Base-by-base conservation (phyloP, 2,797 vertebrate genomes). In the Tamandua tetradactyla region DNA sequence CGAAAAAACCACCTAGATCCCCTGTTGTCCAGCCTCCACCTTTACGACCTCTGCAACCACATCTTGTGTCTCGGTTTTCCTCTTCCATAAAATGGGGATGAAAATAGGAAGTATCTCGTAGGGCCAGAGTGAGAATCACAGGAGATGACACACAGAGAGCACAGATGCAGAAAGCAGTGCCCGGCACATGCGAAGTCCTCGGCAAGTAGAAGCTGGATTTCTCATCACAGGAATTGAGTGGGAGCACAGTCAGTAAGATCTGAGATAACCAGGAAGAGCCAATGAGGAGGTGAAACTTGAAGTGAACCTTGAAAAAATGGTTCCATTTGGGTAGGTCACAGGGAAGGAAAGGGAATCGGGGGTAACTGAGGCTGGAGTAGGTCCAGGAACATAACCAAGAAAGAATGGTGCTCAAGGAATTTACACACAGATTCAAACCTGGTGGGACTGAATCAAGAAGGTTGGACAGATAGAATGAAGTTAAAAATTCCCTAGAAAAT, bases 121-220 rank as follows among this genome's bases (percentile, higher is more conserved):
- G 13, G 7, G 44, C 27, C 15, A 14, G 66, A 8, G 13, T 17
- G 57, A 42, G 40, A 22, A 30, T 4, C 1, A 15, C 23, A 32
- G 71, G 44, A n/a, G 37, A 13, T 0, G 2, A 2, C 5, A 1
- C 44, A 40, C 61, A 3, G 44, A 3, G 2, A 4, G 1, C 44
- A 40, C 61, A 3, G 44, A 3, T 12, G 35, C 17, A 17, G 25
- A 10, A 32, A 42, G 22, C 3, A 12, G 30, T 2, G 13, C 15
- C 42, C 3, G 3, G n/a, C 37, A 32, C 3, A 2, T 9, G 35
- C 23, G 11, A 32, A 17, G 12, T 4, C 32, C 44, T 40, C 0
- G 3, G 22, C 9, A 13, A 11, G 3, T 3, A 1, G 2, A 22
- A n/a, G 37, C 17, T 44, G 1, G 44, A 7, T 8, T 4, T 11